Percentiles rank a stretch among this genome's conserved stretches.
phyloP scores from a whole-genome alignment of 2,888 invertebrate genomes.

The Marronus borbonicus region DNA sequence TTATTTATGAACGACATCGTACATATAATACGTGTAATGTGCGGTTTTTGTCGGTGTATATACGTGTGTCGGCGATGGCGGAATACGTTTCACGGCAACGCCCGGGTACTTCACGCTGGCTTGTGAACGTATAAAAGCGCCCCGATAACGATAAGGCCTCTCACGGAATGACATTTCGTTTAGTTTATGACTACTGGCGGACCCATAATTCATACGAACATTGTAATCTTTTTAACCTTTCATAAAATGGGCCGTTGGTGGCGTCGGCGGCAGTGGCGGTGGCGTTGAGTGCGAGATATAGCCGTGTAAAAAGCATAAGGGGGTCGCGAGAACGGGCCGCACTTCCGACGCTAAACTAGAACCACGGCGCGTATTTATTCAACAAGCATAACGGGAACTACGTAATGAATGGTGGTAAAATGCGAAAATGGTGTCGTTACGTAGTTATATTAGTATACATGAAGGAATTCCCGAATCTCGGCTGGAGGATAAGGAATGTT shows the following conservation, averaged over 20 bases:
- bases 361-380: constrained; percentile 39
- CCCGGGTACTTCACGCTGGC: constrained; percentile 61
- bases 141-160: constrained; percentile 69
- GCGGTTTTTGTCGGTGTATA: constrained; percentile 13
- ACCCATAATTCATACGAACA: constrained; percentile 69
- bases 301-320: constrained; percentile 37
- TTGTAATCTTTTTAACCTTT: constrained; percentile 62
- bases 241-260: constrained; percentile 54
- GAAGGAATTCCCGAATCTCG: neutral
- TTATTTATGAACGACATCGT: constrained; percentile 4
- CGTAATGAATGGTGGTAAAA: constrained; percentile 46
- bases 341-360: constrained; percentile 32
- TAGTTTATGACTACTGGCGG: constrained; percentile 68
- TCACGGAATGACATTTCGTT: constrained; percentile 69
- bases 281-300: constrained; percentile 50
- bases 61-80: constrained; percentile 12
- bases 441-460: constrained; percentile 23
- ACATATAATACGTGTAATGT: constrained; percentile 20
- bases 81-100: constrained; percentile 52
- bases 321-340: constrained; percentile 22
- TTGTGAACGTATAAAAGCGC: constrained; percentile 63
- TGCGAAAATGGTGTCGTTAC: constrained; percentile 44
- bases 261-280: constrained; percentile 27
- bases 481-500: neutral
- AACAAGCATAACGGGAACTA: constrained; percentile 39